These are phyloP conservation scores for Drosophila navojoa DNA, from an alignment of 1,140 invertebrate species.

Conservation along the genomic window DNA sequence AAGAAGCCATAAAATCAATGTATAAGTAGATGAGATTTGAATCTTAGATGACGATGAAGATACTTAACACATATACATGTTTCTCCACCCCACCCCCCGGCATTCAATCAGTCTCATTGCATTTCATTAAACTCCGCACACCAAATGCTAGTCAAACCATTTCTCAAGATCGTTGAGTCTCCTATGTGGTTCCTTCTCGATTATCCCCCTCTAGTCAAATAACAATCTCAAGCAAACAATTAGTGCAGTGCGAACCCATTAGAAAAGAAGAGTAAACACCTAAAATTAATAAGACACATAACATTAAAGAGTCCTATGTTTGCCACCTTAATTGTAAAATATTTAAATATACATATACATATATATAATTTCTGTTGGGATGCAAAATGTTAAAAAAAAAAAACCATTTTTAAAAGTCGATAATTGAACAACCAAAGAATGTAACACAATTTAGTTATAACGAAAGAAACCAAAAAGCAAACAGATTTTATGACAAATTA, in stretches of 20 bases:
- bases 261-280: background rate
- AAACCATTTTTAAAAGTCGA: conserved; percentile 63
- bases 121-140: conserved; percentile 14
- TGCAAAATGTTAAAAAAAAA: conserved; percentile 65
- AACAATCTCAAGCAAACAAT: conserved; percentile 65
- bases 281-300: conserved; percentile 4
- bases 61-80: conserved; percentile 39
- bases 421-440: conserved; percentile 54
- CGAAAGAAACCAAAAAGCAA: conserved; percentile 31
- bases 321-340: conserved; percentile 67
- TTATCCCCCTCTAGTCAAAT: conserved; percentile 39
- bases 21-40: conserved; percentile 35
- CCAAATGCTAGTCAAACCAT: conserved; percentile 51
- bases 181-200: conserved; percentile 49
- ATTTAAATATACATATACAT: conserved; percentile 45
- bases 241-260: conserved; percentile 33
- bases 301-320: conserved; percentile 47
- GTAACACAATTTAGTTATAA: conserved; percentile 68
- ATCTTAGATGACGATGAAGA: conserved; percentile 14
- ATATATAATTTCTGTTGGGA: conserved; percentile 50
- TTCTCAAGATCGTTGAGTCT: conserved; percentile 26
- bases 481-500: conserved; percentile 70
- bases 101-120: background rate
- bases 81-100: background rate
- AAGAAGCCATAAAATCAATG: conserved; percentile 44